These are phyloP conservation scores for Salpingus planirostris DNA, from an alignment of 2,888 invertebrate genomes.

Conservation along the genomic window DNA sequence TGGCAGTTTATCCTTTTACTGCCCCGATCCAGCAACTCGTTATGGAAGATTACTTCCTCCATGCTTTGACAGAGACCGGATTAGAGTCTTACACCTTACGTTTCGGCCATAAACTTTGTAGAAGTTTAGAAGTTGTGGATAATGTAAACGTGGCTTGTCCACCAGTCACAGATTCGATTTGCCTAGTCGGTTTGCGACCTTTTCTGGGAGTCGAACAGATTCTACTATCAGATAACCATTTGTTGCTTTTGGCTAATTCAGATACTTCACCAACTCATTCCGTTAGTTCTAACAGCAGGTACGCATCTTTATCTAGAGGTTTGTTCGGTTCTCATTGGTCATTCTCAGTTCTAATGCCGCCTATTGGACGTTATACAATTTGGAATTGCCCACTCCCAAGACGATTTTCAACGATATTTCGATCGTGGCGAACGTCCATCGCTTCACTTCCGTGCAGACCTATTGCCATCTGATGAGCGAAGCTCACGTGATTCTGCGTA, in stretches of 20 bases:
- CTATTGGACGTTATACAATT: conserved; percentile 64
- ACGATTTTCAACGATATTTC: conserved; percentile 62
- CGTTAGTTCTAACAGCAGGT: conserved; percentile 36
- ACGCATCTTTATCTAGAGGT: conserved; percentile 7
- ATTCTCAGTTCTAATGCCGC: conserved; percentile 33
- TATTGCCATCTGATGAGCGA: conserved; percentile 66
- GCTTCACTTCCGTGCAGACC: conserved; percentile 54
- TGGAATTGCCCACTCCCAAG: conserved; percentile 55
- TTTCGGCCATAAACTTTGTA: conserved; percentile 53
- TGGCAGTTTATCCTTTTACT: conserved; percentile 63
- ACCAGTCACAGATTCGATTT: conserved; percentile 51
- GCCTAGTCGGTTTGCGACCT: conserved; percentile 57
- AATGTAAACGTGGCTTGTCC: conserved; percentile 46
- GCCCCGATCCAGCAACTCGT: conserved; percentile 58
- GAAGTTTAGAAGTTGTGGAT: conserved; percentile 42
- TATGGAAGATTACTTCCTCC: conserved; percentile 59
- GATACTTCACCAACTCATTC: conserved; percentile 48
- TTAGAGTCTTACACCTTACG: conserved; percentile 67
- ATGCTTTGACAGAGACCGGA: conserved; percentile 66
- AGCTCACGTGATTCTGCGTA: conserved; percentile 58
- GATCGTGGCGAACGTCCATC: conserved; percentile 56
- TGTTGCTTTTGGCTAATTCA: conserved; percentile 50
- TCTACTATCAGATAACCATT: conserved; percentile 42
- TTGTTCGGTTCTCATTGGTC: conserved; percentile 1
- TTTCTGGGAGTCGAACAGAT: conserved; percentile 55